These are phyloP conservation scores for Atrichornis clamosus DNA, from an alignment of 2,113 vertebrate species.

Conservation along the genomic window DNA sequence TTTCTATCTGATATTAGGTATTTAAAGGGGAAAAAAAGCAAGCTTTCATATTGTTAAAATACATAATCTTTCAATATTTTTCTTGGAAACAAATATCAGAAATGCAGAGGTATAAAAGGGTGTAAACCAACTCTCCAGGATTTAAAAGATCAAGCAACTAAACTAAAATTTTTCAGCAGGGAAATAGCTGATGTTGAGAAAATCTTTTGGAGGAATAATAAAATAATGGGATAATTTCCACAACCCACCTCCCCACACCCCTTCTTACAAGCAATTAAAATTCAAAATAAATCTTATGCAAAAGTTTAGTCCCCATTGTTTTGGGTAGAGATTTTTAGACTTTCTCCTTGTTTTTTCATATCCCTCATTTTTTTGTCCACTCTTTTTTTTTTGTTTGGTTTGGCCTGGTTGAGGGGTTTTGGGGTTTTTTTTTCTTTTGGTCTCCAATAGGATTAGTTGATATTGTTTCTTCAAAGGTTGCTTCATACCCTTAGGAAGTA, in stretches of 20 bases:
- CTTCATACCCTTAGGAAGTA: not conserved
- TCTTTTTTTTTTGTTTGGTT: not conserved
- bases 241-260: accelerated
- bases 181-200: not conserved
- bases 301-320: not conserved
- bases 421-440: not conserved
- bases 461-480: not conserved
- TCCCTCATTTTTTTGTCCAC: not conserved
- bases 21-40: not conserved
- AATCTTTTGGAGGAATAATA: not conserved
- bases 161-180: not conserved
- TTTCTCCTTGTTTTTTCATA: not conserved
- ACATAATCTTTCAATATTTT: not conserved
- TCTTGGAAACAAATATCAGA: not conserved
- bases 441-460: accelerated
- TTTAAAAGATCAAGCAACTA: not conserved
- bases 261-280: not conserved
- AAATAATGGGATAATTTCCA: not conserved
- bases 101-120: not conserved
- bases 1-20: not conserved
- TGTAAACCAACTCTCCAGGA: not conserved
- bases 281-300: not conserved
- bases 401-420: not conserved
- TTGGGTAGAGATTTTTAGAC: not conserved
- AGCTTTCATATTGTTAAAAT: not conserved